phyloP scores from a whole-genome alignment of 2,797 vertebrate genomes.

The Sardinella longiceps region DNA sequence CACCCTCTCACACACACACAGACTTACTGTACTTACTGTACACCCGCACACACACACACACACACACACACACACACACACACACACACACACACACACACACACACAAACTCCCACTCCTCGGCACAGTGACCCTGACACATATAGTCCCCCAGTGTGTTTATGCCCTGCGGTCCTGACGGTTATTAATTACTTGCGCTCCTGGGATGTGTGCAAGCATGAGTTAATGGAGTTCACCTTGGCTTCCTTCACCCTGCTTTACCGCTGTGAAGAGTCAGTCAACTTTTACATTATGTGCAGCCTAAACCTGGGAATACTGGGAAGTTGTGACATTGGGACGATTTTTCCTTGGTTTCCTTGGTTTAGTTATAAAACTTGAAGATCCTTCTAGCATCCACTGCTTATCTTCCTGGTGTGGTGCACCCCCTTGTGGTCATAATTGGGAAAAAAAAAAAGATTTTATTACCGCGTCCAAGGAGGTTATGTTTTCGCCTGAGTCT shows the following conservation, averaged over 20 bases:
- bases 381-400: neutral
- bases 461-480: too few species aligned
- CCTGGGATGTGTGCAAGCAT: neutral
- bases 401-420: neutral
- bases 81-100: neutral
- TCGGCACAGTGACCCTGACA: slow-evolving; percentile 7
- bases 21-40: too few species aligned
- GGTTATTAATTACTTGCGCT: slow-evolving; percentile 19
- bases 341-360: neutral
- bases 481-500: too few species aligned
- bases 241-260: neutral
- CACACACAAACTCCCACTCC: neutral
- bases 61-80: neutral
- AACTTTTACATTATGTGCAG: neutral
- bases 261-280: neutral
- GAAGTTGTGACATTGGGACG: neutral
- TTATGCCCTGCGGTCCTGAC: neutral
- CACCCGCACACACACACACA: neutral
- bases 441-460: neutral
- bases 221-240: slow-evolving; percentile 13
- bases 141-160: neutral
- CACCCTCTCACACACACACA: slow-evolving; percentile 24
- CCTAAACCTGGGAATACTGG: neutral
- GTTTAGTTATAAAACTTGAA: neutral
- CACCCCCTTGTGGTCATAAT: neutral